Evolutionary conservation across 2,888 invertebrate genomes (phyloP), one percentile per base, ranked within the genome.

Genomic region (Mythimna loreyi): DNA sequence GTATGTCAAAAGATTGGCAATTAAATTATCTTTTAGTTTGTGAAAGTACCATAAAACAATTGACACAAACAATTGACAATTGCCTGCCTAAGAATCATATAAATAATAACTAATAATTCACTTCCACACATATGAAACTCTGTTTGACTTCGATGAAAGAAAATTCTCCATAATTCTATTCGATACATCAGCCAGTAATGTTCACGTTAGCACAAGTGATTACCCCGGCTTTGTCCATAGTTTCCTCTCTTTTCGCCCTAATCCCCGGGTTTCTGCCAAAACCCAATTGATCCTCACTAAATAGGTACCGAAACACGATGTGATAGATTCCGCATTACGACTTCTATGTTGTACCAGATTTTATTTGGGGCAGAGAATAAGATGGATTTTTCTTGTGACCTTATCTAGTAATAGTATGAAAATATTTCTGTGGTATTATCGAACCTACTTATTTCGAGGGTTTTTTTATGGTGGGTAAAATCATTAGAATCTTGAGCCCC

Each of bases 261-360:
- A 72, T 86, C 86, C 77, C 53, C 77, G 80, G 86, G 78, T 80
- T 86, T 81, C 69, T 21, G 19, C 50, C 40, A 65, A 83, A 87
- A 81, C 83, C 83, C 67, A 64, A 81, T 85, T 87, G 81, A 88
- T 87, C 86, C 86, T 59, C 63, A 82, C 86, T 86, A 87, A 89
- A 88, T 86, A 85, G 87, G 79, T 80, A 87, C 75, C 65, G 68
- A 68, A 65, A 70, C 65, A 71, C 55, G 53, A 73, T 67, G 49
- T 65, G 68, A 76, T 74, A 65, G 71, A 62, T 75, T 73, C 55
- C 50, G 63, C 65, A 72, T 62, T 79, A 69, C 70, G 64, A 55
- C 61, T 53, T 43, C 49, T 43, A 47, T 36, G 55, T 56, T 50
- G 57, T n/a, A 64, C 16, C 57, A 66, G 61, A 63, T 81, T 72